A percentile compares a stretch with the other conserved stretches of the same genome.
Conservation (phyloP, 2,797 vertebrate species). For the Spondyliosoma cantharus region DNA sequence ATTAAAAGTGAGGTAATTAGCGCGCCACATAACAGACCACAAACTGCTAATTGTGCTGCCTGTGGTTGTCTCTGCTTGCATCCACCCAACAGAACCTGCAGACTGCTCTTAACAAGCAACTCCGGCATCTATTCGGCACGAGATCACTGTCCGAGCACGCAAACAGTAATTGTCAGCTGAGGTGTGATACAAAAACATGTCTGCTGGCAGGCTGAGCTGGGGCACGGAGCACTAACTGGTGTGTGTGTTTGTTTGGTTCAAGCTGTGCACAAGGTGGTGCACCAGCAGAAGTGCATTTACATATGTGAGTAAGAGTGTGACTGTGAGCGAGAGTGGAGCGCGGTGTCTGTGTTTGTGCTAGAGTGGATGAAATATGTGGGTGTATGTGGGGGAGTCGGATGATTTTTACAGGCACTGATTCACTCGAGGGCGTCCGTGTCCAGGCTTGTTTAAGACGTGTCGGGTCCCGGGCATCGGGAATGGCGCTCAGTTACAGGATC, state of each 20-base stretch:
- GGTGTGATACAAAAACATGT: constrained; percentile 62
- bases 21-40: constrained; percentile 65
- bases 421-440: constrained; percentile 76
- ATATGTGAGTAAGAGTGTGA: constrained; percentile 70
- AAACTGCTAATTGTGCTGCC: constrained; percentile 75
- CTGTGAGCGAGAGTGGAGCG: constrained; percentile 52
- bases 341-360: constrained; percentile 32
- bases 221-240: background rate
- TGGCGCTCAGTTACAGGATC: constrained; percentile 70
- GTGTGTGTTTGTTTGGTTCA: constrained; percentile 21
- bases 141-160: constrained; percentile 38
- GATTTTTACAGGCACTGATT: constrained; percentile 72
- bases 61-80: constrained; percentile 59
- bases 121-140: constrained; percentile 29
- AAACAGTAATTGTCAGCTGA: constrained; percentile 72
- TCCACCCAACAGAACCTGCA: constrained; percentile 63
- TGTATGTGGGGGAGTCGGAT: constrained; percentile 76
- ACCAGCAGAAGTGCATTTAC: constrained; percentile 56
- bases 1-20: constrained; percentile 79
- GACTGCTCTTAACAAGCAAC: constrained; percentile 44
- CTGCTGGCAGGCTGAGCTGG: constrained; percentile 51
- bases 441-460: constrained; percentile 78
- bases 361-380: constrained; percentile 62
- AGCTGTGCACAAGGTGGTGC: constrained; percentile 51
- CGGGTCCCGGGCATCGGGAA: constrained; percentile 54